Percentiles rank a stretch among this genome's conserved stretches.
phyloP scores from a whole-genome alignment of 2,888 invertebrate genomes.

The Rhingia rostrata region DNA sequence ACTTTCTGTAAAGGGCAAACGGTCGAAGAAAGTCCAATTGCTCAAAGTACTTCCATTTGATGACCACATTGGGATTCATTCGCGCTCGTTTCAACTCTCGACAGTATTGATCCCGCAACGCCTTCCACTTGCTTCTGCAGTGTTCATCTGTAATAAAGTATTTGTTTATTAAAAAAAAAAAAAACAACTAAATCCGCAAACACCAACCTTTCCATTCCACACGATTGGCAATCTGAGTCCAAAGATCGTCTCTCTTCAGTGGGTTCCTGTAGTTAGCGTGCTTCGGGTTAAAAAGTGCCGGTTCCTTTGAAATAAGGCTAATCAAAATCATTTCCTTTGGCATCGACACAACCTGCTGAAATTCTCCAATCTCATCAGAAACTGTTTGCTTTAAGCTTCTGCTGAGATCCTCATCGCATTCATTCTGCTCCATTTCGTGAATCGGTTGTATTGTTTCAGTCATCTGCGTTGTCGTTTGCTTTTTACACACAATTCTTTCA shows the following conservation, averaged over 20 bases:
- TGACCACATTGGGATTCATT: constrained; percentile 78
- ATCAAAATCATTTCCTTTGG: constrained; percentile 80
- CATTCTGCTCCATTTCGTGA: neutral
- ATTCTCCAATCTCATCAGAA: neutral
- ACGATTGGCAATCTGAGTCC: constrained; percentile 78
- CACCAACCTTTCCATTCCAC: constrained; percentile 80
- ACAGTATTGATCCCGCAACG: constrained; percentile 81
- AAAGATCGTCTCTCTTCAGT: constrained; percentile 79
- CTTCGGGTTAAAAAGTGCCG: constrained; percentile 80
- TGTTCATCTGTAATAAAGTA: constrained; percentile 76
- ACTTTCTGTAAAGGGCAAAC: constrained; percentile 80
- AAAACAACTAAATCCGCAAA: too few relatives aligned
- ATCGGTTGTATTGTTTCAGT: neutral
- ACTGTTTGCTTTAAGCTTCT: neutral
- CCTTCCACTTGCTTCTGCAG: constrained; percentile 82
- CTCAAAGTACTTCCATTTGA: constrained; percentile 81
- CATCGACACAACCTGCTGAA: neutral
- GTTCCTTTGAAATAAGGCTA: constrained; percentile 79
- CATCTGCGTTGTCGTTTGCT: neutral
- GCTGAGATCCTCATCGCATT: neutral
- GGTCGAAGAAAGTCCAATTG: constrained; percentile 80
- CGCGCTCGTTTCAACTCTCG: constrained; percentile 80
- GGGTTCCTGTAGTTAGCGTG: constrained; percentile 80
- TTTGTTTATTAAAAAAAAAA: neutral
- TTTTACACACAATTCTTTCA: neutral